Evolutionary conservation across 1,140 invertebrate genomes (phyloP).

Genomic region (Lepidurus apus): DNA sequence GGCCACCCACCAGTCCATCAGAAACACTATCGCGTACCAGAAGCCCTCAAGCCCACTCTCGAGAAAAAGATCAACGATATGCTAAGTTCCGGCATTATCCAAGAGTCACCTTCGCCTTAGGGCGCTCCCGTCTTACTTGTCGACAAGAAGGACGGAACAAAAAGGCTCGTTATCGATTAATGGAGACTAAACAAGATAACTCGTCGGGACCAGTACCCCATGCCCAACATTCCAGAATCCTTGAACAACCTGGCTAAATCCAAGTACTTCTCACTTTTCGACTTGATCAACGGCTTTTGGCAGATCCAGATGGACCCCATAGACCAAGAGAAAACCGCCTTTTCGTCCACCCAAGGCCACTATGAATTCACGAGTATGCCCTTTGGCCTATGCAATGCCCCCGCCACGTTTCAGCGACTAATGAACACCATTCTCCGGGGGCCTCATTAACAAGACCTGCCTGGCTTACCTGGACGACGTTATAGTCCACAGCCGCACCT

Average conservation of each 20-base stretch:
- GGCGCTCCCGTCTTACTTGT: not conserved
- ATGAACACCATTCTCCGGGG: constrained; percentile 44
- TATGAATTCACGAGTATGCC: constrained; percentile 43
- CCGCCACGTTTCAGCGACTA: constrained; percentile 44
- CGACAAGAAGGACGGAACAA: constrained; percentile 6
- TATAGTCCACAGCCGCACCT: constrained; percentile 24
- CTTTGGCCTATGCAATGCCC: constrained; percentile 43
- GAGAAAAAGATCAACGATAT: not conserved
- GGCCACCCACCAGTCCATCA: too few species aligned
- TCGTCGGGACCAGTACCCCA: constrained; percentile 45
- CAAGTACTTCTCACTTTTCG: constrained; percentile 44
- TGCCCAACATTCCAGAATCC: constrained; percentile 47
- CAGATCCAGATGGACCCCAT: constrained; percentile 39
- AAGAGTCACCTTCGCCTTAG: not conserved
- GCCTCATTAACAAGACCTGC: constrained; percentile 37
- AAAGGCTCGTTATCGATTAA: constrained; percentile 48
- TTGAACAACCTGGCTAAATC: constrained; percentile 42
- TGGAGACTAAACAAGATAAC: constrained; percentile 46
- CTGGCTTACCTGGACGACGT: constrained; percentile 44
- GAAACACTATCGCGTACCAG: too few species aligned
- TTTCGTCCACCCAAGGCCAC: constrained; percentile 37
- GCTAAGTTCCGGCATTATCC: not conserved
- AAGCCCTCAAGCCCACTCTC: too few species aligned
- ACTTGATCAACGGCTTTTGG: constrained; percentile 44
- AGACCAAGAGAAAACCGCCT: constrained; percentile 38